These are phyloP conservation scores for Isoperla grammatica DNA, from an alignment of 2,888 invertebrate species.

Conservation along the genomic window DNA sequence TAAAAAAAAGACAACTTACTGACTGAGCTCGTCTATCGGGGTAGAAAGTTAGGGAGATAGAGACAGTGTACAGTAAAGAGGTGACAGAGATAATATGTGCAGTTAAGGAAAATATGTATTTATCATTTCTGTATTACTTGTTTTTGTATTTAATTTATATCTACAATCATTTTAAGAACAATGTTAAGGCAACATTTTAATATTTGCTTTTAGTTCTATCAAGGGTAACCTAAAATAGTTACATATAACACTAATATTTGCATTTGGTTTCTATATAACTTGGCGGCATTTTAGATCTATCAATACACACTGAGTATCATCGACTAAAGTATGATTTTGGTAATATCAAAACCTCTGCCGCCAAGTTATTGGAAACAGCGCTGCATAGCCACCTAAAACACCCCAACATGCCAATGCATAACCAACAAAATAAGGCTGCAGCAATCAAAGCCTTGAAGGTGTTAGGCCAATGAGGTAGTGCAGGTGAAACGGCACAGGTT, in stretches of 20 bases:
- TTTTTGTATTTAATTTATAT: background rate
- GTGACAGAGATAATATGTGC: conserved; percentile 14
- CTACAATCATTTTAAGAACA: conserved; percentile 2
- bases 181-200: too few relatives aligned
- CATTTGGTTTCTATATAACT: too few relatives aligned
- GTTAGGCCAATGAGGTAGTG: background rate
- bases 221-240: too few relatives aligned
- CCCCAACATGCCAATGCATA: conserved; percentile 12
- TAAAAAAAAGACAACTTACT: background rate
- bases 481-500: conserved; percentile 12
- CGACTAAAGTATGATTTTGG: too few relatives aligned
- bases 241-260: too few relatives aligned
- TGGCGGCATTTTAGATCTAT: too few relatives aligned
- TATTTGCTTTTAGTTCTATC: too few relatives aligned
- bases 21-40: conserved; percentile 13
- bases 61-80: conserved; percentile 17
- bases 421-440: conserved; percentile 3
- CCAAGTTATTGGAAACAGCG: background rate
- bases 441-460: conserved; percentile 4
- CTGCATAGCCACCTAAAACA: conserved; percentile 4
- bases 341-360: background rate
- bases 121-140: too few relatives aligned
- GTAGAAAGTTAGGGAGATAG: conserved; percentile 16
- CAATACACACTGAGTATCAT: too few relatives aligned
- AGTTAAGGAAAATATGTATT: background rate